Percentiles rank a stretch among this genome's conserved stretches.
Evolutionary conservation across 2,888 invertebrate genomes (phyloP).

Genomic region (Trichogramma dendrolimi): DNA sequence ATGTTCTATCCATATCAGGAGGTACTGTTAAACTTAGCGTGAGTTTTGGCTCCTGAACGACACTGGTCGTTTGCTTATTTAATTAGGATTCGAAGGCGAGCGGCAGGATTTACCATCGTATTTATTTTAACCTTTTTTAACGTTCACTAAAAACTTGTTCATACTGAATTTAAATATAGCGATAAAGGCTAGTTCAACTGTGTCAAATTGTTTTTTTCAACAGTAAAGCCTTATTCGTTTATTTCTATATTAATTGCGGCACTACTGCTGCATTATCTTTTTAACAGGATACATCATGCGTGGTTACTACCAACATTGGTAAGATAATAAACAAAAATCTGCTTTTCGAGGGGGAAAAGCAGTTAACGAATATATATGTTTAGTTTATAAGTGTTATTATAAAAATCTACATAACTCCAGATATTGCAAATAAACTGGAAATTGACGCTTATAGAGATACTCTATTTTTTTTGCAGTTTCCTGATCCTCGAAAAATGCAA

Average conservation of each 20-base stretch:
- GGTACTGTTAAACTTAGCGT: conserved; percentile 37
- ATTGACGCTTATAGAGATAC: background rate
- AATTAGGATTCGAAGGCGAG: conserved; percentile 25
- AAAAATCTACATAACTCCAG: conserved; percentile 5
- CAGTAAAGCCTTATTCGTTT: background rate
- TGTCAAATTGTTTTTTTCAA: background rate
- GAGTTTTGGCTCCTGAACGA: conserved; percentile 34
- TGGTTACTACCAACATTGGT: conserved; percentile 32
- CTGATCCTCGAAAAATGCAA: conserved; percentile 98
- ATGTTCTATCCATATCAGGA: conserved; percentile 32
- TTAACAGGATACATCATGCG: conserved; percentile 25
- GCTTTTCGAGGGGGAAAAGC: conserved; percentile 54
- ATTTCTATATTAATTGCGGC: too few species aligned
- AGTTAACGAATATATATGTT: conserved; percentile 39
- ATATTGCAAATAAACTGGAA: background rate
- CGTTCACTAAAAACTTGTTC: conserved; percentile 21
- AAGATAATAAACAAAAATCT: conserved; percentile 41
- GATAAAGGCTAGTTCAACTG: conserved; percentile 2
- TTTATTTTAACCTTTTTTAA: conserved; percentile 15
- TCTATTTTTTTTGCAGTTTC: conserved; percentile 65
- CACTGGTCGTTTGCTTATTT: conserved; percentile 26
- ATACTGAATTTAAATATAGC: conserved; percentile 7
- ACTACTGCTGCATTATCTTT: background rate
- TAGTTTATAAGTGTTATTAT: conserved; percentile 8
- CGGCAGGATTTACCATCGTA: conserved; percentile 9